phyloP scores from a whole-genome alignment of 2,797 vertebrate genomes.

The Centropyge bicolor region DNA sequence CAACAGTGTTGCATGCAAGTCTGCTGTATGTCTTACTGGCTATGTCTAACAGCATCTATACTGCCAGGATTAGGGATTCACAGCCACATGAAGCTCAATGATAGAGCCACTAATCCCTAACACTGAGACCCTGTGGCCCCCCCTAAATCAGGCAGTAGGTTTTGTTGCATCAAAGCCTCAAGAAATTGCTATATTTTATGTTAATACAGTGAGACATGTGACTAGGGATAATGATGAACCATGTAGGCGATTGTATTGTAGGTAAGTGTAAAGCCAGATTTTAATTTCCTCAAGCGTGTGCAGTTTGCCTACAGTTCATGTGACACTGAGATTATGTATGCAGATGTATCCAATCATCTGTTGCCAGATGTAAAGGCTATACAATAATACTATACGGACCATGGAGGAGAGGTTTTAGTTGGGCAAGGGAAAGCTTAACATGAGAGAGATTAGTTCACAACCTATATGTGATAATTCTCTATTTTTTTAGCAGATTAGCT shows the following conservation, averaged over 20 bases:
- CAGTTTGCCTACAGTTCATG: neutral
- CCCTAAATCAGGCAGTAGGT: neutral
- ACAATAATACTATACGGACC: neutral
- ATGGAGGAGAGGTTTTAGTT: neutral
- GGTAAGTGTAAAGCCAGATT: conserved; percentile 11
- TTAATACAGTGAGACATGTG: conserved; percentile 11
- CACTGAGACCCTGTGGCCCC: neutral
- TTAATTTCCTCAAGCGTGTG: neutral
- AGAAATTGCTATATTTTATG: conserved; percentile 7
- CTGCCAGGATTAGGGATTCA: conserved; percentile 25
- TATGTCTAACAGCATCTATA: neutral
- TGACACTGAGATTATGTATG: conserved; percentile 18
- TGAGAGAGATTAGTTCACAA: neutral
- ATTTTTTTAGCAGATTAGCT: neutral
- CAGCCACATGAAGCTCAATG: conserved; percentile 5
- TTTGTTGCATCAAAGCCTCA: conserved; percentile 20
- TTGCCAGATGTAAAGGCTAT: conserved; percentile 2
- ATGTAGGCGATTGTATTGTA: neutral
- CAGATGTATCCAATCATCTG: conserved; percentile 21
- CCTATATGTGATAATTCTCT: neutral
- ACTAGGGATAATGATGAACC: neutral
- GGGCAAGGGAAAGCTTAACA: conserved; percentile 3
- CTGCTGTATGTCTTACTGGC: neutral
- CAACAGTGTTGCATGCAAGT: conserved; percentile 3
- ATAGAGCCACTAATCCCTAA: conserved; percentile 43